phyloP scores from a whole-genome alignment of 1,140 invertebrate genomes.

The Drosophila arizonae region DNA sequence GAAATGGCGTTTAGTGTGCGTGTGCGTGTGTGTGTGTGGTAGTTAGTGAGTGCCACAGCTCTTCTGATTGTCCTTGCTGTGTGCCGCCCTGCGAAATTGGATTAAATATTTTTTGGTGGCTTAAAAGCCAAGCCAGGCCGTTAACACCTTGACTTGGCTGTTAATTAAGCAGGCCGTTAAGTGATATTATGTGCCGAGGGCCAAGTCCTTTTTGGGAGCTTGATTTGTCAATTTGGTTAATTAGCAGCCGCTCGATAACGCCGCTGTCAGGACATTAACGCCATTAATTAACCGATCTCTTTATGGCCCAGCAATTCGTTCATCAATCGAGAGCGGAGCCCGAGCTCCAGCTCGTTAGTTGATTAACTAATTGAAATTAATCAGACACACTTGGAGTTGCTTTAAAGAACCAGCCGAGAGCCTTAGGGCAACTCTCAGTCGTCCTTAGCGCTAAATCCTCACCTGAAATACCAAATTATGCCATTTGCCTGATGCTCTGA shows the following conservation, averaged over 20 bases:
- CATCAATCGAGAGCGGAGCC: constrained; percentile 15
- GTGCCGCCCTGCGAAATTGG: constrained; percentile 42
- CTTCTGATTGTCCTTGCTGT: constrained; percentile 13
- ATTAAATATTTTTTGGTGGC: constrained; percentile 63
- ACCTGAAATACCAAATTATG: constrained; percentile 34
- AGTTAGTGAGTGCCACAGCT: not conserved
- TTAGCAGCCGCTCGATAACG: constrained; percentile 53
- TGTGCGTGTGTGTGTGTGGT: constrained; percentile 42
- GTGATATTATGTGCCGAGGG: constrained; percentile 48
- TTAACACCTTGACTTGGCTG: constrained; percentile 69
- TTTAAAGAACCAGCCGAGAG: not conserved
- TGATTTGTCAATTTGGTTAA: constrained; percentile 74
- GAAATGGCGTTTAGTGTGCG: constrained; percentile 50
- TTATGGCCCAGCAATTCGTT: constrained; percentile 47
- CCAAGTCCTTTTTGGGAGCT: constrained; percentile 22
- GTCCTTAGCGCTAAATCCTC: not conserved
- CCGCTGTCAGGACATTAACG: constrained; percentile 58
- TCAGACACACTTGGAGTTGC: not conserved
- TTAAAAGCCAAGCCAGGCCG: constrained; percentile 35
- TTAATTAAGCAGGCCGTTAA: constrained; percentile 69
- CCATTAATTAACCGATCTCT: constrained; percentile 71
- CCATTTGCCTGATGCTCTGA: constrained; percentile 34
- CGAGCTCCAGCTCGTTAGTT: not conserved
- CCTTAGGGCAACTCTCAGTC: not conserved
- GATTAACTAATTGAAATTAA: constrained; percentile 17